Conservation (phyloP, 2,888 invertebrate species). For the Eupithecia vulgata region DNA sequence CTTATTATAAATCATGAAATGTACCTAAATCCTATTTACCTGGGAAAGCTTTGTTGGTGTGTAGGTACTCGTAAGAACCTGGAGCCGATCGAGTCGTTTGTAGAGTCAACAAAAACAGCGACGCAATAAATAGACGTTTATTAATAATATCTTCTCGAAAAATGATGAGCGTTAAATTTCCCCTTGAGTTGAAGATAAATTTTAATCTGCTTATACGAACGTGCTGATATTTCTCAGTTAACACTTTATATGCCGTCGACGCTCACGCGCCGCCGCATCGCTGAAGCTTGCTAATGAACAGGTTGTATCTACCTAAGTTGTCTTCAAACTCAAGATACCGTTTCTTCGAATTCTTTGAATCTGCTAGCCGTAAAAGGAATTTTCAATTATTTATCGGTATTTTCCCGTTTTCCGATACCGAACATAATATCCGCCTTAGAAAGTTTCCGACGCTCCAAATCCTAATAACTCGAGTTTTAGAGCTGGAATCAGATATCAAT, state of each 20-base stretch:
- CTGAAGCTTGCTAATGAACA: too few relatives aligned
- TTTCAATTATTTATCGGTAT: slow-evolving; percentile 20
- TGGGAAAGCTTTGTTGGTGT: background rate
- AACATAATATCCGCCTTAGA: slow-evolving; percentile 36
- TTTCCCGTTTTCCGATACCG: slow-evolving; percentile 12
- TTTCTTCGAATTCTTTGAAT: slow-evolving; percentile 5
- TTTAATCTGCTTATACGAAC: background rate
- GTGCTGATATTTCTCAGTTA: background rate
- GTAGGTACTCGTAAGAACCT: too few relatives aligned
- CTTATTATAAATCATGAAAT: too few relatives aligned
- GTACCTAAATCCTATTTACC: too few relatives aligned
- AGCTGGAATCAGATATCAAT: slow-evolving; percentile 36
- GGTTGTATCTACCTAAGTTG: background rate
- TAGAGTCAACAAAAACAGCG: background rate
- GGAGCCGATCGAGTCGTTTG: background rate
- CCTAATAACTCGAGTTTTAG: slow-evolving; percentile 35
- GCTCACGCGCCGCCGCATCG: too few relatives aligned
- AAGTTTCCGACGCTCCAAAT: slow-evolving; percentile 30
- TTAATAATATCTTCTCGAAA: background rate
- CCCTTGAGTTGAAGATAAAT: background rate
- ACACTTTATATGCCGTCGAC: too few relatives aligned
- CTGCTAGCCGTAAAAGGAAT: slow-evolving; percentile 3
- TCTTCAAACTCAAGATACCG: background rate
- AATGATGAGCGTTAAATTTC: background rate
- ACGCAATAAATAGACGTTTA: background rate